Base-by-base conservation (phyloP, 2,797 vertebrate genomes). In the Sebastes hubbsi region DNA sequence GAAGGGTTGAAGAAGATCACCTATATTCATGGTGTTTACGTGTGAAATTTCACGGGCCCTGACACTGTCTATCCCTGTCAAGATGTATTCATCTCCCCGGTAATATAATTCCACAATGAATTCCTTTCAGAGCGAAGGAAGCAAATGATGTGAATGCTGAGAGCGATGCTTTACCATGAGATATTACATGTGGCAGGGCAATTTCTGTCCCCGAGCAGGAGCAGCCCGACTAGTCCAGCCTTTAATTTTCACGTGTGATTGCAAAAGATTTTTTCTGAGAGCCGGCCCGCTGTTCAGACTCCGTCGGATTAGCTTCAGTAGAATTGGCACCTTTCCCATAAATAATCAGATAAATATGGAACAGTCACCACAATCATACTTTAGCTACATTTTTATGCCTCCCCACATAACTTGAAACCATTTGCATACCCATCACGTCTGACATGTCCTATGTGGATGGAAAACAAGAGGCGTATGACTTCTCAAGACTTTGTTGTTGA, bases 171-270 rank as follows among this genome's bases (percentile, higher is more conserved):
- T 86, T 84, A 24, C 66, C 70, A 78, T 88, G 91, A 93, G 83
- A 87, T 93, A 93, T 93, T 88, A 88, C 84, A 91, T 87, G 87
- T 92, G 93, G 86, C 92, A 93, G 89, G 78, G 78, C 89, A 94
- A 93, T 95, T 93, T 93, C 91, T 88, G 91, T 88, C 78, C 22
- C 67, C 8, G 18, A 88, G 86, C 84, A 81, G 87, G 34, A 79
- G 87, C 81, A 58, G 65, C 75, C 68, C 71, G 30, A 86, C 77
- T 49, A 68, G 66, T 87, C 73, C 66, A 8, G 46, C 49, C 1
- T 88, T 94, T 93, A 91, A 94, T 94, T 94, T 91, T 90, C 86
- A 89, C 85, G 70, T 86, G 85, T 88, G 90, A 93, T 91, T 90
- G 83, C 68, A 80, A 81, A 87, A 76, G 8, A 82, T 84, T 88